Evolutionary conservation across 2,797 vertebrate species (phyloP), one percentile per base, ranked within the genome.

Genomic region (Aldrovandia affinis): DNA sequence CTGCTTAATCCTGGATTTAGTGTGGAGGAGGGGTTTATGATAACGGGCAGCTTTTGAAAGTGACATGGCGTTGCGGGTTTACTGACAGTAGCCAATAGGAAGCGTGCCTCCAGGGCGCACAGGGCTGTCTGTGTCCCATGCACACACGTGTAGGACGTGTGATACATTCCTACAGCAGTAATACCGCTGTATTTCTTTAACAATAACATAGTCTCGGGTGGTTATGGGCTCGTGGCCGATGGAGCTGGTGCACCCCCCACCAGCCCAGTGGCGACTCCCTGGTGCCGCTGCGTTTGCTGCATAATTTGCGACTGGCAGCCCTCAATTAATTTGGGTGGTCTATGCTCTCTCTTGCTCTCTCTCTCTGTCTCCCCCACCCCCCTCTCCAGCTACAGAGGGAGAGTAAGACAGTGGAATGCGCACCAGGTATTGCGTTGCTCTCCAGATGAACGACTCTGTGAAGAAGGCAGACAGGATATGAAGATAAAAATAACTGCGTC

Each of bases 221-320:
- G 47, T n/a, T n/a, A n/a, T n/a, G 12, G 47, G 55, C 55, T 20
- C 15, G 63, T 83, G 84, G 82, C 70, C 80, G 83, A 85, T 83
- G 59, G 54, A 18, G 47, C 0, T 15, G 78, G 81, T 86, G 57
- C 81, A 22, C 79, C 65, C 70, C 8, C 61, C 50, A 3, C 42
- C 14, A 5, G 2, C 54, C 75, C 70, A 7, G 91, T 92, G 89
- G 88, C 90, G 89, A 89, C 88, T 90, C 88, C 80, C 90, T 89
- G 90, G 88, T 89, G 89, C 86, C 90, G 90, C 92, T 91, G 86
- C 87, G 92, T 89, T 93, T 91, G 88, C 89, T 93, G 92, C 93
- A 93, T 92, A 92, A 94, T 93, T 91, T 94, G 91, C 90, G 92
- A 94, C 91, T 91, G 92, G 91, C 91, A 92, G 92, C 88, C 88